Base-by-base conservation (phyloP, 1,140 invertebrate species). In the Euwallacea fornicatus region DNA sequence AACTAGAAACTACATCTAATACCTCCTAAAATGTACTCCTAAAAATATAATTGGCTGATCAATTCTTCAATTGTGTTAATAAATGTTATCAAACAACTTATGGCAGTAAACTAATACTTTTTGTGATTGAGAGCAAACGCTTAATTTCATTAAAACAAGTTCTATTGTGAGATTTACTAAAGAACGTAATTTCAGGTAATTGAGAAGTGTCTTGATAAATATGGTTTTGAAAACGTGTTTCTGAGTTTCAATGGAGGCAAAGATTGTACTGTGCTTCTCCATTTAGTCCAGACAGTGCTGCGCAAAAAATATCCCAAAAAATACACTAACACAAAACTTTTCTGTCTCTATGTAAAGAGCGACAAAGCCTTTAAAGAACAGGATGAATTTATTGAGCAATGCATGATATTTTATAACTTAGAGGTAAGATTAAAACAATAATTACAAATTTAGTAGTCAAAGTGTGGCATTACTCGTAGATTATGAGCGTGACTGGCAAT, bases 181-280 rank as follows among this genome's bases (percentile, higher is more conserved):
- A 8, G 47, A 21, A 50, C 6, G 3, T 33, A 61, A 43, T 64
- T 64, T 33, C 13, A 64, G 62, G 33, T 64, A 16, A 50, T 64
- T 41, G 62, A 64, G 21, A 64, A 50, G 79, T 83, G 86, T 69
- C 84, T 88, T 63, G 78, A 82, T 64, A 74, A 81, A 56, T 94
- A 89, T 77, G 82, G 85, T 46, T 71, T 87, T 16, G 85, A 91
- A 72, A 89, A 95, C 81, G 81, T 95, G 55, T 95, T 95, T 78
- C 78, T 98, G 43, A 93, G 93, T 66, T 99, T 98, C 78, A 98
- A 98, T 83, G 97, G 97, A 41, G 97, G 97, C 7, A 99, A 99
- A 84, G 97, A 99, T 83, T 98, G 97, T 80, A 97, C 95, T 2
- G 93, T 91, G 0, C 83, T 98, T 13, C 83, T 98, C 63, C 93